A percentile compares a stretch with the other conserved stretches of the same genome.
Conservation (phyloP, 2,113 vertebrate genomes). For the Erythrocebus patas region DNA sequence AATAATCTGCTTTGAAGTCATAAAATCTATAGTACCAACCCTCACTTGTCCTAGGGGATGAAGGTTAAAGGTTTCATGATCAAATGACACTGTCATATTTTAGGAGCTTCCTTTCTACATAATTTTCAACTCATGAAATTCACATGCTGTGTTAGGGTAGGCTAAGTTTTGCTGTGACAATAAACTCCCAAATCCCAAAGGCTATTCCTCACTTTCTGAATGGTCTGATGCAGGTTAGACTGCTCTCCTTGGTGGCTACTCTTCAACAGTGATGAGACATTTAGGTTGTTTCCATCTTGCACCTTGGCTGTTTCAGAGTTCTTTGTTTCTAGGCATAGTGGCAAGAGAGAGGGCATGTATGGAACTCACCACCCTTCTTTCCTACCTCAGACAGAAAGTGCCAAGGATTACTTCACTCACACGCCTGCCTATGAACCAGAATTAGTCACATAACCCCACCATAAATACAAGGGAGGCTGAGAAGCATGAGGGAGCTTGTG, state of each 20-base stretch:
- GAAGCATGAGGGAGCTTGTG: not conserved
- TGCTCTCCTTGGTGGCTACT: not conserved
- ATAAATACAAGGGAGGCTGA: not conserved
- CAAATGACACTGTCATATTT: not conserved
- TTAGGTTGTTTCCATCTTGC: not conserved
- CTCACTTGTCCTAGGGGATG: not conserved
- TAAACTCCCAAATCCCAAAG: not conserved
- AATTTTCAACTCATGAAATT: not conserved
- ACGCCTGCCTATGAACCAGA: too few species aligned
- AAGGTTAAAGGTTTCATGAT: not conserved
- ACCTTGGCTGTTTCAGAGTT: rapidly evolving
- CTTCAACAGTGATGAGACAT: not conserved
- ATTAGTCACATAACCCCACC: not conserved
- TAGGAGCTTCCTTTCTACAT: not conserved
- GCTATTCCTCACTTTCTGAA: not conserved
- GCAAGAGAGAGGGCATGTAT: rapidly evolving
- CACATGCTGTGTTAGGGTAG: not conserved
- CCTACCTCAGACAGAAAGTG: not conserved
- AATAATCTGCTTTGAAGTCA: not conserved
- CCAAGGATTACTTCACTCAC: not conserved
- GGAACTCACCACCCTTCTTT: not conserved
- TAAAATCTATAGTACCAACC: not conserved
- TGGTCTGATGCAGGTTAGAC: not conserved
- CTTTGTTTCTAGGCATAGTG: not conserved
- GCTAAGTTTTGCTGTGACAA: not conserved